phyloP scores from a whole-genome alignment of 2,113 vertebrate genomes.

The Triplophysa dalaica region DNA sequence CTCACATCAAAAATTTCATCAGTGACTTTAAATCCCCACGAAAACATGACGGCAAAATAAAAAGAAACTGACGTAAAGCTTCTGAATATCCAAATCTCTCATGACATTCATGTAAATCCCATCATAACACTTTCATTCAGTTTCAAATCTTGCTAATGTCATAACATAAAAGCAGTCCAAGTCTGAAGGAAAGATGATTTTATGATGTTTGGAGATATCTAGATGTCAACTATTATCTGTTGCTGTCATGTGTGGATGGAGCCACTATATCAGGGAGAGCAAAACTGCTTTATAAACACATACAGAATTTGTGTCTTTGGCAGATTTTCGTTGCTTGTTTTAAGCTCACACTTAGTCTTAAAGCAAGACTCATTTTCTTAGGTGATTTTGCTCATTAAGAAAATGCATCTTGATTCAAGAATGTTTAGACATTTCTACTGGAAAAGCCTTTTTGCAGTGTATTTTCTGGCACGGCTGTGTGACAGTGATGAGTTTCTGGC shows the following conservation, averaged over 20 bases:
- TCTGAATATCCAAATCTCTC: slow-evolving; percentile 15
- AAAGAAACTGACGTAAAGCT: background rate
- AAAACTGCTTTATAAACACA: no score
- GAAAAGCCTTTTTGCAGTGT: no score
- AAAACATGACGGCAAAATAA: background rate
- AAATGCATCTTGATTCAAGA: no score
- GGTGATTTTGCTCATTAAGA: no score
- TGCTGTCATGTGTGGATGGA: no score
- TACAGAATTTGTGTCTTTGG: background rate
- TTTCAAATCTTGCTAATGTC: slow-evolving; percentile 19
- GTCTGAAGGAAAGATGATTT: background rate
- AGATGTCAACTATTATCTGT: no score
- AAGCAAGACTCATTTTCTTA: no score
- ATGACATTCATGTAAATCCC: slow-evolving; percentile 18
- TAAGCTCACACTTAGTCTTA: no score
- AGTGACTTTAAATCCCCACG: background rate
- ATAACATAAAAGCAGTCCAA: background rate
- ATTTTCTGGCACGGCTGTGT: background rate
- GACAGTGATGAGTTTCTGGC: background rate
- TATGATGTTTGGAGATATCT: background rate
- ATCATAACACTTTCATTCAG: slow-evolving; percentile 19
- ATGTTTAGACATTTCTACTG: no score
- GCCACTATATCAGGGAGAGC: no score
- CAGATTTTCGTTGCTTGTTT: no score
- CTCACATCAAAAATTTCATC: no score